Base-by-base conservation (phyloP, 53 echinoderm and acorn worm species). In the Zoroaster sp. region DNA sequence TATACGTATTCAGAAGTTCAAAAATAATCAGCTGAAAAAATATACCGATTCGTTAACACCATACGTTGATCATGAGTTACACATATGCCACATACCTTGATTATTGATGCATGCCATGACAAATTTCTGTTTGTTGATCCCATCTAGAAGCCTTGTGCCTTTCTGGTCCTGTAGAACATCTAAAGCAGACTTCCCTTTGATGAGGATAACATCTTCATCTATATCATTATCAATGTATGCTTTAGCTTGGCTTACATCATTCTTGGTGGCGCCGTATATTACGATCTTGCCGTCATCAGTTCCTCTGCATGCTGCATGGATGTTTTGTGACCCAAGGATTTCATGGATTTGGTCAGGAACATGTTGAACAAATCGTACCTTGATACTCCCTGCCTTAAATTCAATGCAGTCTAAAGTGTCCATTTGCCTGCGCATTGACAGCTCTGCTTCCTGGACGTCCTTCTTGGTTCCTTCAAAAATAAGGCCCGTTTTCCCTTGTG, bases 321-420 rank as follows among this genome's bases (percentile, higher is more conserved):
- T 86, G 5, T 52, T 14, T 39, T 36, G 39, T 20, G 74, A 49
- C 13, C 45, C 66, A 5, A 66, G 47, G 23, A 86, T 66, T 72
- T 91, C 91, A 38, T 86, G 86, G 36, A 91, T 66, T 77, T 91
- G 74, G 52, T 85, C 77, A 3, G 14, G 36, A 15, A 77, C 91
- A 75, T 53, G 33, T 18, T 34, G 44, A 25, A 89, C 25, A 66
- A 89, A 89, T 35, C 11, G 45, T 30, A 35, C 38, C 36, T 89
- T 89, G 80, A 37, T 79, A 17, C 25, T 51, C 13, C 80, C 80
- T 7, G 69, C 14, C 32, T 89, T 80, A 11, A 89, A 49, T 15
- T 79, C 71, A 5, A 51, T 49, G 9, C 33, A 36, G 14, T 14
- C 31, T 14, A 89, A 49, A 20, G 11, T 40, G 17, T 89, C 80